Evolutionary conservation across 2,113 vertebrate species (phyloP), one percentile per base, ranked within the genome.

Genomic region (Takifugu bimaculatus): DNA sequence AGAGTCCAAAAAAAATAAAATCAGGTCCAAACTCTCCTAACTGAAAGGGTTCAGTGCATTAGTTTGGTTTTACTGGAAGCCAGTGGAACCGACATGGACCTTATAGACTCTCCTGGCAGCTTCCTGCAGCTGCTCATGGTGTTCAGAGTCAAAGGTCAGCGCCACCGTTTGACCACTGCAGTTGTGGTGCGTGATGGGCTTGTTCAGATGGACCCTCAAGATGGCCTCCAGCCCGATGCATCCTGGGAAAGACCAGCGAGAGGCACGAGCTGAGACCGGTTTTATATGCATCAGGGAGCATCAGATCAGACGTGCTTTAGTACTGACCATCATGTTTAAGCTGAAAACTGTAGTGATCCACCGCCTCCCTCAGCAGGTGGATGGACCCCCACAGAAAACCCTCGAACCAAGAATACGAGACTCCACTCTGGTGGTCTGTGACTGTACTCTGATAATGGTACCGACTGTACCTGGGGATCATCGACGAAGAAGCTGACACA

Each of bases 401-500:
- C 96, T 98, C 59, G 20, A 20, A 20, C 20, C 5, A 50, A 1
- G 42, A 10, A 57, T 7, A 15, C 7, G 35, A 39, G 7, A 32
- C 7, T 6, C 6, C 35, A 11, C 7, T 6, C 35, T 39, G 29
- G 29, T 20, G 29, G 35, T 3, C 7, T 32, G 29, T 32, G 29
- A 32, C 29, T 5, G 29, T 32, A 6, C 5, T 1, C 29, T 32
- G 25, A 49, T 7, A 49, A 4, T 49, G 13, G 6, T n/a, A n/a
- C 45, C 14, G 45, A 48, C 45, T 48, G 13, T 86, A 96, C 95
- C 92, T 94, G 86, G 0, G 65, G 74, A 20, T 87, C 89, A 13
- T 95, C 80, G 29, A 93, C 86, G 14, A 94, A 96, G 86, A 98
- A 96, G 65, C 93, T 93, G 58, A 98, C 80, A n/a, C 92, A 91